phyloP scores from a whole-genome alignment of 2,113 vertebrate species.

The Zosterops hypoxanthus region DNA sequence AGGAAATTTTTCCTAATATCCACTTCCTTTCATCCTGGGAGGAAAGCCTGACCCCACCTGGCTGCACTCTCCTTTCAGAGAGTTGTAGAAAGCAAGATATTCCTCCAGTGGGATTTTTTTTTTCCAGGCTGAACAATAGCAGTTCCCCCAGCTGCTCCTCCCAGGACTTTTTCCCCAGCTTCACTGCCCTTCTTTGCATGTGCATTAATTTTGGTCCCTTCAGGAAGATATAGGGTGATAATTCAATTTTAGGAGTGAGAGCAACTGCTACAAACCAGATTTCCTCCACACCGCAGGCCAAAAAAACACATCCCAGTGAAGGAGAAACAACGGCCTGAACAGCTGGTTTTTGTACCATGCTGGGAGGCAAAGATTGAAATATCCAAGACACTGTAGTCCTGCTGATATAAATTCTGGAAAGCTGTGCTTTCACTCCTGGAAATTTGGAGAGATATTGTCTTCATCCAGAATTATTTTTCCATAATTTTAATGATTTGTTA shows the following conservation, averaged over 20 bases:
- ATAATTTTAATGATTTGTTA: neutral
- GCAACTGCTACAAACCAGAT: neutral
- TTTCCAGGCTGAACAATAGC: neutral
- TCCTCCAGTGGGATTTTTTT: too few species aligned
- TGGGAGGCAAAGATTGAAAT: neutral
- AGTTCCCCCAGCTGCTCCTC: neutral
- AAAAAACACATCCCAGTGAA: neutral
- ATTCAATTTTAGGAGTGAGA: neutral
- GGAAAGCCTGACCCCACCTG: fast-evolving
- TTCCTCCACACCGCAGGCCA: neutral
- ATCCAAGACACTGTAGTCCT: neutral
- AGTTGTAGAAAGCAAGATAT: neutral
- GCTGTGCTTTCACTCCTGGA: neutral
- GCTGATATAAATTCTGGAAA: neutral
- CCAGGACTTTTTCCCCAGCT: neutral
- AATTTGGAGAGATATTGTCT: neutral
- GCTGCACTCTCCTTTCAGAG: neutral
- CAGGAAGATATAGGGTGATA: neutral
- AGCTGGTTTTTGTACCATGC: neutral
- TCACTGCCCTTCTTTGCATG: neutral
- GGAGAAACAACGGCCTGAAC: neutral
- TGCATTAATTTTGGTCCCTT: neutral
- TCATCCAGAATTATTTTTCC: neutral
- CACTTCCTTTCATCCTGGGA: neutral
- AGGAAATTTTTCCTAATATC: neutral